phyloP scores from a whole-genome alignment of 2,797 vertebrate genomes.

The Lycodopsis pacificus region DNA sequence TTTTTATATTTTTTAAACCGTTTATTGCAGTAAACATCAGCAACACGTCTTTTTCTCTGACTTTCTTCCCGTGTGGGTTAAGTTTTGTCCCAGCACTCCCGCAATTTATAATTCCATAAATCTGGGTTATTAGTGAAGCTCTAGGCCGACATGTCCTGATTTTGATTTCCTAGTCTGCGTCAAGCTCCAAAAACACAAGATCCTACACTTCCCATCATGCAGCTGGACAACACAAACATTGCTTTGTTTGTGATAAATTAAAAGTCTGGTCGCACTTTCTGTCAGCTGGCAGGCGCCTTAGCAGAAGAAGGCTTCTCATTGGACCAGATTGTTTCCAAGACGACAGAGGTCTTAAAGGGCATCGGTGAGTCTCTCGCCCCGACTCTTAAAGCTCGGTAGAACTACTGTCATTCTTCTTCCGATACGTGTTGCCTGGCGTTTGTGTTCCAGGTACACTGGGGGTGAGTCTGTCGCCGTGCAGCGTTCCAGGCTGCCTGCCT shows the following conservation, averaged over 20 bases:
- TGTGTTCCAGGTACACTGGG: conserved; percentile 89
- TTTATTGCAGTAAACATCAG: neutral
- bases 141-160: neutral
- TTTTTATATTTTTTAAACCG: neutral
- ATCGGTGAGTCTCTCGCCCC: conserved; percentile 81
- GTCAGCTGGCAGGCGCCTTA: conserved; percentile 91
- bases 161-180: no score
- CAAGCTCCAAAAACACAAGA: neutral
- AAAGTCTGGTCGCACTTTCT: neutral
- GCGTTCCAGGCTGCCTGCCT: conserved; percentile 90
- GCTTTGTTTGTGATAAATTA: neutral
- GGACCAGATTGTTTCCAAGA: conserved; percentile 83
- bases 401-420: neutral
- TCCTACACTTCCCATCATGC: conserved; percentile 9
- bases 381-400: no score
- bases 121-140: neutral
- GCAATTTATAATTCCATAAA: neutral
- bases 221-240: neutral
- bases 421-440: neutral
- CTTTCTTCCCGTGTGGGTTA: no score
- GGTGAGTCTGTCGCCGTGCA: conserved; percentile 93
- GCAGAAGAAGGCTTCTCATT: conserved; percentile 89
- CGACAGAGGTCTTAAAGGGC: conserved; percentile 74
- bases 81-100: neutral
- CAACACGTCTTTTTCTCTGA: no score